Percentiles rank a stretch among this genome's conserved stretches.
Conservation (phyloP, 2,113 vertebrate species). For the Haemorhous mexicanus region DNA sequence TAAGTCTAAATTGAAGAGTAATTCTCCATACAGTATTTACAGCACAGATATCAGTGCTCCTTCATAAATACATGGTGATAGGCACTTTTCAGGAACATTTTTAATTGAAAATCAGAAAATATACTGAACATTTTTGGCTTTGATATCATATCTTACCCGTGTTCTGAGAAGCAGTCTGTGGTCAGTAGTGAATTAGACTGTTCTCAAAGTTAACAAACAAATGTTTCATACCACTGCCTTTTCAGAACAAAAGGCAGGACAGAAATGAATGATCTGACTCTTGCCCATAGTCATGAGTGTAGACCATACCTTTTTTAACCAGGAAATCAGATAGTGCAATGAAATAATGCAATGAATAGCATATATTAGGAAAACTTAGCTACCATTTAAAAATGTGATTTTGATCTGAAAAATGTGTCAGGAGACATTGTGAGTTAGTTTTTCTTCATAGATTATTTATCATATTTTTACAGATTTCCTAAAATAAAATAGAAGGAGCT, state of each 20-base stretch:
- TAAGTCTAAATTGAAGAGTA: background rate
- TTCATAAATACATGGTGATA: background rate
- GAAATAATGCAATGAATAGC: background rate
- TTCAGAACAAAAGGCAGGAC: background rate
- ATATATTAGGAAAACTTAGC: background rate
- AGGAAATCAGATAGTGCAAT: background rate
- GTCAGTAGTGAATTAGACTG: background rate
- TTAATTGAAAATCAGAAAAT: background rate
- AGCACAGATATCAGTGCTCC: background rate
- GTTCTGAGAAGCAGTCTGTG: background rate
- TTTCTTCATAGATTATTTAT: background rate
- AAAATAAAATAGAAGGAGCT: background rate
- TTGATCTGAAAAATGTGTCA: background rate
- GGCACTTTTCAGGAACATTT: background rate
- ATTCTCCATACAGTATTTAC: background rate
- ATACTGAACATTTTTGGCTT: background rate
- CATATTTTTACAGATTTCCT: background rate
- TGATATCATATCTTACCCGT: background rate
- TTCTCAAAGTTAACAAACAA: background rate
- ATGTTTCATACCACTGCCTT: background rate
- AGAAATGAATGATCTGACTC: background rate
- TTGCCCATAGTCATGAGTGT: background rate
- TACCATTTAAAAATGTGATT: background rate
- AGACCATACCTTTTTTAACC: background rate
- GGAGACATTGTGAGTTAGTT: background rate